Evolutionary conservation across 1,140 invertebrate species (phyloP).

Genomic region (Zaprionus africanus): DNA sequence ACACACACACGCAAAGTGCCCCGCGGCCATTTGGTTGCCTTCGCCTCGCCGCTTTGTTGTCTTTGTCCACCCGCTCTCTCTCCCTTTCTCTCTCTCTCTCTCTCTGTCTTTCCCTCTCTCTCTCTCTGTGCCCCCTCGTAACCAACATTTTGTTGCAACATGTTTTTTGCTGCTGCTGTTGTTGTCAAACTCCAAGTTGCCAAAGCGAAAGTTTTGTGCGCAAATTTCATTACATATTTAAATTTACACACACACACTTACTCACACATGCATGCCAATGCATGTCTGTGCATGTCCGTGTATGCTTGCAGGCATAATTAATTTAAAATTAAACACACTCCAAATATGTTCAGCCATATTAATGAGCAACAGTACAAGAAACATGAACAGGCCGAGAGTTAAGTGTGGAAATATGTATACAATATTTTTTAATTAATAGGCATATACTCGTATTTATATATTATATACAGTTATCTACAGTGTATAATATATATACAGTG

Average conservation of each 20-base stretch:
- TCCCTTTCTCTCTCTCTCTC: neutral
- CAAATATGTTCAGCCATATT: slow-evolving; percentile 35
- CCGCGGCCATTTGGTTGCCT: slow-evolving; percentile 64
- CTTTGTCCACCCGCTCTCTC: neutral
- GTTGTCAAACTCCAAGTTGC: slow-evolving; percentile 37
- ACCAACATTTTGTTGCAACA: slow-evolving; percentile 23
- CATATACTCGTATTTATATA: no score
- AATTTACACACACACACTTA: slow-evolving; percentile 37
- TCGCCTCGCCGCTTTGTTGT: slow-evolving; percentile 32
- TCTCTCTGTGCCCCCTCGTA: slow-evolving; percentile 37
- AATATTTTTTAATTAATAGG: no score
- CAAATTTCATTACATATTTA: slow-evolving; percentile 71
- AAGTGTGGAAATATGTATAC: neutral
- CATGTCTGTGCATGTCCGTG: neutral
- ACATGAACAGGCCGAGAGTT: neutral
- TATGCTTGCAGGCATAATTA: slow-evolving; percentile 52
- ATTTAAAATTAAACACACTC: slow-evolving; percentile 66
- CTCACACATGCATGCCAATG: slow-evolving; percentile 1
- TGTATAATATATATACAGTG: neutral
- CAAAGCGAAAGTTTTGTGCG: slow-evolving; percentile 70
- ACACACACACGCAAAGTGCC: slow-evolving; percentile 50
- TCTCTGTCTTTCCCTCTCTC: neutral
- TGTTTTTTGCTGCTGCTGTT: neutral
- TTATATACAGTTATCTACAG: neutral
- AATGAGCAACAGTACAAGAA: slow-evolving; percentile 11